Evolutionary conservation across 2,113 vertebrate genomes (phyloP).

Genomic region (Scomber japonicus): DNA sequence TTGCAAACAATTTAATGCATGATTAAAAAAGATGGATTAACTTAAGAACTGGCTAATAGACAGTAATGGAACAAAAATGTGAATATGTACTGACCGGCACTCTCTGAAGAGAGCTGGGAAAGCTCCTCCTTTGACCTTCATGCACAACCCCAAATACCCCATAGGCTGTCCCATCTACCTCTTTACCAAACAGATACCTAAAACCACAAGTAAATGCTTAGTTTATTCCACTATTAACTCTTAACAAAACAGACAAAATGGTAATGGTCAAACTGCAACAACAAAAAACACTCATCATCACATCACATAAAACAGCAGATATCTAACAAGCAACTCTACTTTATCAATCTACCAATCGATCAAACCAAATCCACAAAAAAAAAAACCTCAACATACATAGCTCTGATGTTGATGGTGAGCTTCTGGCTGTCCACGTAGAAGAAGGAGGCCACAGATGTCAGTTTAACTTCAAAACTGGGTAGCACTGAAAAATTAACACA

Average conservation of each 20-base stretch:
- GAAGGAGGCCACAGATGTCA: constrained; percentile 78
- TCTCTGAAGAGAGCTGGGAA: constrained; percentile 83
- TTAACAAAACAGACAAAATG: too few relatives aligned
- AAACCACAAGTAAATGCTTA: background rate
- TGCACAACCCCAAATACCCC: constrained; percentile 87
- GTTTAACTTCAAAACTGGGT: constrained; percentile 87
- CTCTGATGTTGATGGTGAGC: constrained; percentile 80
- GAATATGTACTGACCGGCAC: constrained; percentile 72
- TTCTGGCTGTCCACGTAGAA: constrained; percentile 83
- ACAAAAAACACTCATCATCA: too few relatives aligned
- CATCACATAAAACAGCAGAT: too few relatives aligned
- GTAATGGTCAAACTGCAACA: too few relatives aligned
- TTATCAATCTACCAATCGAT: too few relatives aligned
- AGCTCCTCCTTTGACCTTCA: constrained; percentile 69
- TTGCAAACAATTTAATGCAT: too few relatives aligned
- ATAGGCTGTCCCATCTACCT: constrained; percentile 82
- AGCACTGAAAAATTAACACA: constrained; percentile 68
- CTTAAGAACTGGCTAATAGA: too few relatives aligned
- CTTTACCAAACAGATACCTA: constrained; percentile 89
- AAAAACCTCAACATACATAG: constrained; percentile 58
- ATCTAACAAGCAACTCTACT: too few relatives aligned
- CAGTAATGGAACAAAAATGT: too few relatives aligned
- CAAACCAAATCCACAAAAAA: too few relatives aligned
- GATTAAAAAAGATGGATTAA: too few relatives aligned
- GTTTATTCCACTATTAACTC: too few relatives aligned